Evolutionary conservation across 2,113 vertebrate genomes (phyloP).

Genomic region (Prietella phreatophila): DNA sequence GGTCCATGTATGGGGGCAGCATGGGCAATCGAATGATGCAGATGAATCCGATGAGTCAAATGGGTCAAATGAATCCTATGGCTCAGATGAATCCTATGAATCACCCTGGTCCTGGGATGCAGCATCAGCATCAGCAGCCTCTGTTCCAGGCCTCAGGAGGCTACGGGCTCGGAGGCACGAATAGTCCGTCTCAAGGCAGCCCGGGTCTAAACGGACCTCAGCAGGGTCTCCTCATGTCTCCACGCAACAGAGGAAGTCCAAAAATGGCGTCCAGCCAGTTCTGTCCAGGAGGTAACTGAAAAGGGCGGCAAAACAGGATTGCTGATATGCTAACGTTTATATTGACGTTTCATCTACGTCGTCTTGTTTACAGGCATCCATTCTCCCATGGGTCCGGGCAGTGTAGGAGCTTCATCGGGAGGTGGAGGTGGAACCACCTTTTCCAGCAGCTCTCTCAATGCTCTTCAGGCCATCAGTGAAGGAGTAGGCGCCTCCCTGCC

Average conservation of each 20-base stretch:
- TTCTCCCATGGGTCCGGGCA: slow-evolving; percentile 86
- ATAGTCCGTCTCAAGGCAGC: slow-evolving; percentile 87
- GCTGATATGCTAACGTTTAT: not conserved
- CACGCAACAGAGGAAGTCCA: slow-evolving; percentile 88
- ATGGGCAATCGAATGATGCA: slow-evolving; percentile 61
- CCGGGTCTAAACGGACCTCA: slow-evolving; percentile 81
- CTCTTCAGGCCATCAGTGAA: slow-evolving; percentile 97
- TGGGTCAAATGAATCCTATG: slow-evolving; percentile 51
- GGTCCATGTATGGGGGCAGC: slow-evolving; percentile 54
- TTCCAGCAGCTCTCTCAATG: slow-evolving; percentile 95
- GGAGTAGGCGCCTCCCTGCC: slow-evolving; percentile 90
- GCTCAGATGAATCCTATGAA: slow-evolving; percentile 60
- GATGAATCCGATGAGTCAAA: slow-evolving; percentile 52
- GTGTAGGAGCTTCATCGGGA: slow-evolving; percentile 69
- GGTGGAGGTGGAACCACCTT: slow-evolving; percentile 76
- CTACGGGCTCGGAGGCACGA: slow-evolving; percentile 82
- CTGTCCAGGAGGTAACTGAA: slow-evolving; percentile 87
- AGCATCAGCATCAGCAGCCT: slow-evolving; percentile 70
- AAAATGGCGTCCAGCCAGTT: slow-evolving; percentile 90
- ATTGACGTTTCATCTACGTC: not conserved
- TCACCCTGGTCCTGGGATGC: slow-evolving; percentile 58
- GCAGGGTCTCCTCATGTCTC: slow-evolving; percentile 88
- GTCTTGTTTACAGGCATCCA: slow-evolving; percentile 76
- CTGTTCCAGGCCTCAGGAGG: slow-evolving; percentile 78
- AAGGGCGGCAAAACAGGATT: not conserved